Evolutionary conservation across 2,888 invertebrate genomes (phyloP).

Genomic region (Salticus scenicus): DNA sequence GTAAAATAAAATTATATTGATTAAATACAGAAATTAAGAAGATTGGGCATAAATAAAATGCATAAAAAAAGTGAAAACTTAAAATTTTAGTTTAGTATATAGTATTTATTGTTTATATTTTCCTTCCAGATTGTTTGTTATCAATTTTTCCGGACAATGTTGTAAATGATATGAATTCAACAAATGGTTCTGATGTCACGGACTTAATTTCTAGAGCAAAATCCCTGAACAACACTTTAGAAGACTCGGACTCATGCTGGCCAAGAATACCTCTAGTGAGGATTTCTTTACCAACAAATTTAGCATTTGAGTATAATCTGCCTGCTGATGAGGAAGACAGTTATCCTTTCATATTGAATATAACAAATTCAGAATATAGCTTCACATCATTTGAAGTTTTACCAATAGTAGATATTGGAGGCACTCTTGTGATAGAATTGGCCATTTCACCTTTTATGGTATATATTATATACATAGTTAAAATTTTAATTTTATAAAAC

Average conservation of each 20-base stretch:
- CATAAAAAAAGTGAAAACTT: no score
- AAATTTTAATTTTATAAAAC: background rate
- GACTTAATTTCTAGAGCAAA: background rate
- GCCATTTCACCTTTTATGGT: constrained; percentile 81
- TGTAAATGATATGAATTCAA: background rate
- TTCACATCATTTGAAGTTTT: constrained; percentile 84
- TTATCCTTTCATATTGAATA: constrained; percentile 72
- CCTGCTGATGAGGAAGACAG: constrained; percentile 72
- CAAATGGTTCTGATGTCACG: background rate
- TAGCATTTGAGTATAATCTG: constrained; percentile 70
- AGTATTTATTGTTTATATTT: no score
- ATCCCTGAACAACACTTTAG: background rate
- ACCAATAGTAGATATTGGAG: constrained; percentile 85
- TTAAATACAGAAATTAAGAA: no score
- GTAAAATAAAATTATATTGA: no score
- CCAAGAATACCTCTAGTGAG: constrained; percentile 58
- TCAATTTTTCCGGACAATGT: background rate
- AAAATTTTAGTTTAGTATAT: no score
- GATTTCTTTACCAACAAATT: constrained; percentile 61
- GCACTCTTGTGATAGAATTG: constrained; percentile 84
- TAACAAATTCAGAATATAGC: constrained; percentile 76
- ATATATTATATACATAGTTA: no score
- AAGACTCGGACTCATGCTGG: constrained; percentile 42
- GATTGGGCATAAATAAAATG: no score
- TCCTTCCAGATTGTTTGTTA: background rate